phyloP scores from a whole-genome alignment of 2,113 vertebrate genomes.

The Theristicus caerulescens region DNA sequence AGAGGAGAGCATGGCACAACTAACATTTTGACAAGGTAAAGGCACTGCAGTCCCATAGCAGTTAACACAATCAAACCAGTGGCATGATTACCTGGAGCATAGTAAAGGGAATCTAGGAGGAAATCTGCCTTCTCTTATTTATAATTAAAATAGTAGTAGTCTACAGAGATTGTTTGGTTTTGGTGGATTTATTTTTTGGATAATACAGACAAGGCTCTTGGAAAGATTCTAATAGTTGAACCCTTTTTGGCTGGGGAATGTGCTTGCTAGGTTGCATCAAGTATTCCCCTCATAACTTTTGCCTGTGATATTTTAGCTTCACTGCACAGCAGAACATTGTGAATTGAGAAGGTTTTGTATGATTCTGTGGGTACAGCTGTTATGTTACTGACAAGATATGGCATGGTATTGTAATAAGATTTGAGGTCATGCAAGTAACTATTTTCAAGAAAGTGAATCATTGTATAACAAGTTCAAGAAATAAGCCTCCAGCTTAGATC shows the following conservation, averaged over 20 bases:
- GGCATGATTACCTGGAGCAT: not conserved
- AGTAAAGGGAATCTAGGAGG: not conserved
- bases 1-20: not conserved
- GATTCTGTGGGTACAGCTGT: not conserved
- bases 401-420: not conserved
- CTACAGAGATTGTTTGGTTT: not conserved
- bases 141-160: not conserved
- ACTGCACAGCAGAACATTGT: not conserved
- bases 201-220: not conserved
- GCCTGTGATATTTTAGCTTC: not conserved
- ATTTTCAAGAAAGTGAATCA: not conserved
- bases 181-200: not conserved
- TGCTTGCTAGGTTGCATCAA: not conserved
- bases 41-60: not conserved
- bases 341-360: not conserved
- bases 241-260: not conserved
- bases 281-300: not conserved
- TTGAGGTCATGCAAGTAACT: not conserved
- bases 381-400: not conserved
- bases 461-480: not conserved
- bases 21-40: not conserved
- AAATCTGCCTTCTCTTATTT: not conserved
- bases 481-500: not conserved
- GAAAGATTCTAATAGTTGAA: not conserved
- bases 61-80: not conserved